Percentiles rank a stretch among this genome's conserved stretches.
phyloP scores from a whole-genome alignment of 2,888 invertebrate genomes.

The Athrips mouffetella region DNA sequence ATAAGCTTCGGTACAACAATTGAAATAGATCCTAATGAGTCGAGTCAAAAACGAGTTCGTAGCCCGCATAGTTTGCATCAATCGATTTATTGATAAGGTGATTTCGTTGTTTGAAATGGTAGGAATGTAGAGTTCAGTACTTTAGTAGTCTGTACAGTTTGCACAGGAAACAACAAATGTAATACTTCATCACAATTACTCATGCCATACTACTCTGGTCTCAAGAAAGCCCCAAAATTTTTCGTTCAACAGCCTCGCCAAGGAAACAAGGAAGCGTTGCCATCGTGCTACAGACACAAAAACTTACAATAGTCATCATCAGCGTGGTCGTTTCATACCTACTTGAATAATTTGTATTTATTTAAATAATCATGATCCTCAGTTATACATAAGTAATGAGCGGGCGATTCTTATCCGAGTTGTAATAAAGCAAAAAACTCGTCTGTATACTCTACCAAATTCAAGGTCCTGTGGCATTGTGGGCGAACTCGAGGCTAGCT shows the following conservation, averaged over 20 bases:
- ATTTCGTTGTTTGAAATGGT: too few species aligned
- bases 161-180: too few species aligned
- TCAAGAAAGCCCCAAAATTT: conserved; percentile 8
- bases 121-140: too few species aligned
- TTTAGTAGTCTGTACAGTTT: too few species aligned
- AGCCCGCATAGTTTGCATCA: too few species aligned
- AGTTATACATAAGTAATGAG: conserved; percentile 55
- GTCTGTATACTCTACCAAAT: conserved; percentile 50
- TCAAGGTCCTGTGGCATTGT: conserved; percentile 38
- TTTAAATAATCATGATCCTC: conserved; percentile 55
- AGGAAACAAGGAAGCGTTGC: conserved; percentile 60
- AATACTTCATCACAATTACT: too few species aligned
- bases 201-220: too few species aligned
- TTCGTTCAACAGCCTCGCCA: conserved; percentile 45
- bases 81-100: too few species aligned
- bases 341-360: conserved; percentile 32
- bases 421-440: conserved; percentile 53
- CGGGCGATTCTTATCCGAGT: conserved; percentile 52
- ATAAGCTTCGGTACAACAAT: too few species aligned
- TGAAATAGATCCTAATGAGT: too few species aligned
- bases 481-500: conserved; percentile 33
- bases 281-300: conserved; percentile 39
- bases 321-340: conserved; percentile 24
- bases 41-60: too few species aligned
- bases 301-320: conserved; percentile 41